Conservation (phyloP, 2,113 vertebrate genomes). For the Neogobius melanostomus region DNA sequence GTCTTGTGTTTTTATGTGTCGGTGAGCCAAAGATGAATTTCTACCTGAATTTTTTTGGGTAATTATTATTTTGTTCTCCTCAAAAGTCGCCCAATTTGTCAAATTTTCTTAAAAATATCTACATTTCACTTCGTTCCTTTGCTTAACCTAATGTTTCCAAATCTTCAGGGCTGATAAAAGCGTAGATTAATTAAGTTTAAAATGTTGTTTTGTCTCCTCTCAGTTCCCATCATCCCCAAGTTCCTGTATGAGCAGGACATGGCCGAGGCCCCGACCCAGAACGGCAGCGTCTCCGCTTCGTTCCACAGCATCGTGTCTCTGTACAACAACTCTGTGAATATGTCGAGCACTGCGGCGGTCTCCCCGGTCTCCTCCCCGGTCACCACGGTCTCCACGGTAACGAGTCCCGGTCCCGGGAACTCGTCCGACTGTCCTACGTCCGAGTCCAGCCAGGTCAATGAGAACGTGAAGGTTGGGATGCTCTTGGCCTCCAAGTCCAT, state of each 20-base stretch:
- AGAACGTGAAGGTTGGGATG: constrained; percentile 92
- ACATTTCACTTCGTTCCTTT: not conserved
- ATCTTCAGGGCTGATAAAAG: too few species aligned
- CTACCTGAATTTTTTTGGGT: too few species aligned
- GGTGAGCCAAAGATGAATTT: too few species aligned
- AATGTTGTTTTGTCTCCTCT: not conserved
- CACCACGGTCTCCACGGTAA: constrained; percentile 35
- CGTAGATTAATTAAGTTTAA: too few species aligned
- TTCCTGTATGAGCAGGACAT: constrained; percentile 89
- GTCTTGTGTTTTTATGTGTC: too few species aligned
- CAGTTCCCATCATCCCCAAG: constrained; percentile 99
- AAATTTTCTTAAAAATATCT: too few species aligned
- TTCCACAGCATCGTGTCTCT: constrained; percentile 90
- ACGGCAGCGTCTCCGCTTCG: constrained; percentile 58
- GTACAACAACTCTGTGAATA: constrained; percentile 85
- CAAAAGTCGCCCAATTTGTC: too few species aligned
- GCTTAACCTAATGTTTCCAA: too few species aligned
- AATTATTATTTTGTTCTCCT: too few species aligned
- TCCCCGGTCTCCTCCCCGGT: constrained; percentile 16
- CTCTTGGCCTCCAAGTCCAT: constrained; percentile 98
- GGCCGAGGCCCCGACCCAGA: constrained; percentile 64
- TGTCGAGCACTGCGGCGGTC: constrained; percentile 65
- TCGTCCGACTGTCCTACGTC: constrained; percentile 80
- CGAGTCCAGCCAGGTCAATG: constrained; percentile 82
- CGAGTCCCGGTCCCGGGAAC: constrained; percentile 38